Base-by-base conservation (phyloP, 1,140 invertebrate species). In the Danaus melanippus region DNA sequence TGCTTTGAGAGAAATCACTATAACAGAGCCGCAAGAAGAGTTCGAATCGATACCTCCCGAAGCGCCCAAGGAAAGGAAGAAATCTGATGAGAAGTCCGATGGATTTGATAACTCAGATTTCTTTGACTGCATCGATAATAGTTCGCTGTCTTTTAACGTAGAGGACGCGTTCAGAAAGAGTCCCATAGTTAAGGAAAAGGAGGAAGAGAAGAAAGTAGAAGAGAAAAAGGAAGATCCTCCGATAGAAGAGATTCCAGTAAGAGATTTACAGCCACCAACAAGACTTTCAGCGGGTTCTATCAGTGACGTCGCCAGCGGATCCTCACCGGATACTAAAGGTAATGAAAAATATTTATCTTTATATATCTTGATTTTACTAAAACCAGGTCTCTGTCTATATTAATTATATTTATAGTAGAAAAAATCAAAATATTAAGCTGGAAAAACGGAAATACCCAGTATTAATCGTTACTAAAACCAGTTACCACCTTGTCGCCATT, bases 1-100 rank as follows among this genome's bases (percentile, higher is more conserved):
- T 0, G 92, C 92, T 0, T 73, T 92, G 49, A 72, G 93, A 42
- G 92, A 93, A 72, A 93, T 93, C 15, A 91, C 91, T 51, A 87
- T 90, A 64, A 88, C 89, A 12, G 89, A 90, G 62, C 87, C 89
- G 57, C 88, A 87, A 41, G 89, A 90, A 9, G 90, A 90, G 51
- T 80, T 82, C 42, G 87, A 89, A 46, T 82, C 80, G 0, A 64
- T 86, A 46, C 86, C 88, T 2, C 79, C 87, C 0, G 84, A 89
- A 73, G 71, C 67, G 48, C 79, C 79, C 0, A 87, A 88, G 54
- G 84, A 87, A 56, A 62, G 86, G 12, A 87, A 87, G 55, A 83
- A 77, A 63, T 84, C 84, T 0, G 87, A 88, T 44, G 86, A 88
- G 52, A 88, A 86, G 72, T 86, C 83, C 0, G 86, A 87, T 47